Percentiles rank a stretch among this genome's conserved stretches.
Conservation (phyloP, 92 coral and sea anemone species). For the Phenganax marumi region DNA sequence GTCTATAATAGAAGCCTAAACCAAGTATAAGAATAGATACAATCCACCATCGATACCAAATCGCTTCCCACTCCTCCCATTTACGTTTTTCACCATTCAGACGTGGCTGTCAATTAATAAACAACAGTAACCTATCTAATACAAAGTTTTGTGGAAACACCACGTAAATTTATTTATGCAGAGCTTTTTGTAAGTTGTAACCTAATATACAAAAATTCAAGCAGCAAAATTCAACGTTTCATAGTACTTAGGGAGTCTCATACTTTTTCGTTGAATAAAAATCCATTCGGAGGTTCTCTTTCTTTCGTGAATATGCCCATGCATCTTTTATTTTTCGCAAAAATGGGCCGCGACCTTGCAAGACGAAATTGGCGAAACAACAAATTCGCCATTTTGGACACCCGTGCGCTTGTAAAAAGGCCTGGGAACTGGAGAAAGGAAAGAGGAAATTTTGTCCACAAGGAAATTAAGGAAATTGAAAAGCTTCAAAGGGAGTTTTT, state of each 20-base stretch:
- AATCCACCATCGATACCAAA: slow-evolving; percentile 97
- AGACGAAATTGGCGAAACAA: slow-evolving; percentile 40
- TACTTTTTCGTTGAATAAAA: slow-evolving; percentile 95
- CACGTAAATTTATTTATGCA: too few species aligned
- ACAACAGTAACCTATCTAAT: not conserved
- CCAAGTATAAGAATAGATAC: slow-evolving; percentile 75
- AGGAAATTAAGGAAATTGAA: not conserved
- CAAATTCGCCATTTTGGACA: slow-evolving; percentile 33
- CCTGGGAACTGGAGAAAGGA: slow-evolving; percentile 16
- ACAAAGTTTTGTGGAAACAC: too few species aligned
- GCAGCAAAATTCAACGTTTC: not conserved
- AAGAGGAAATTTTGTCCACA: not conserved
- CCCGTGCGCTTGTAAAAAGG: not conserved
- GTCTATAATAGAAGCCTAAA: slow-evolving; percentile 83
- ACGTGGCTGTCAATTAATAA: slow-evolving; percentile 65
- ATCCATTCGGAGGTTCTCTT: slow-evolving; percentile 98
- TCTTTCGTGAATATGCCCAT: slow-evolving; percentile 79
- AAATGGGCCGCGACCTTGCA: slow-evolving; percentile 19
- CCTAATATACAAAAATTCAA: not conserved
- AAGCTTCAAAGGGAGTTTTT: not conserved
- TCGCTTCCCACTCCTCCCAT: slow-evolving; percentile 97
- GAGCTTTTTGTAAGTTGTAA: not conserved
- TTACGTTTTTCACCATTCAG: slow-evolving; percentile 94
- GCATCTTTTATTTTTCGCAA: slow-evolving; percentile 30
- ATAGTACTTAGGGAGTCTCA: not conserved